Base-by-base conservation (phyloP, 2,888 invertebrate species). In the Serrognathus titanus region DNA sequence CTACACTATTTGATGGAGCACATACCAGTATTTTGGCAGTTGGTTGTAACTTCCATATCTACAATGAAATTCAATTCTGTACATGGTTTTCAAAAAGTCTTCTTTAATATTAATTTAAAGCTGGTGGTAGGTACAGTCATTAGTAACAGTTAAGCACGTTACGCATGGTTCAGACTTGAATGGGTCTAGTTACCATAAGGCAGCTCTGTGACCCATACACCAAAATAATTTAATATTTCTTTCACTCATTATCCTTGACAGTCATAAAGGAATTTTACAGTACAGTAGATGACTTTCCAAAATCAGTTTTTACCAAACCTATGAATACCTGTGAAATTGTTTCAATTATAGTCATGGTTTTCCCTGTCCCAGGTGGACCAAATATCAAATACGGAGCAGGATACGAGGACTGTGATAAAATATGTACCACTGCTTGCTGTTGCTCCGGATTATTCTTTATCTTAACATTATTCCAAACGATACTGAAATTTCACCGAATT, bases 321-420 rank as follows among this genome's bases (percentile, higher is more conserved):
- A 31, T 1, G 24, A 6, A 31, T 31, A 88, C 80, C 75, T 90
- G 89, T 57, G 83, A 76, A 47, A 89, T 83, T 4, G 85, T 78
- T 75, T 90, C 90, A 1, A 88, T 85, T 6, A 90, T 66, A 1
- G 89, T 89, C 1, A 86, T 80, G 0, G 89, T 89, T 75, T 88
- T 88, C 1, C 88, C 88, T 1, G 88, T 88, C 1, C 85, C 85
- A 31, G 61, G 83, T 12, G 85, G 85, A 4, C 85, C 85, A 74
- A 82, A 85, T 41, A 85, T 73, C 48, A 85, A 73, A 67, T 84
- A 84, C 0, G 84, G 84, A 1, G 77, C 66, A 1, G 83, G 83
- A 37, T 79, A 75, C 3, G 78, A 71, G 56, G 78, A 77, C 2
- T 79, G 81, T 8, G 75, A 69, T 1, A 84, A 64, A 35, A 84